These are phyloP conservation scores for Tapirus terrestris DNA, from an alignment of 2,113 vertebrate genomes.

Conservation along the genomic window DNA sequence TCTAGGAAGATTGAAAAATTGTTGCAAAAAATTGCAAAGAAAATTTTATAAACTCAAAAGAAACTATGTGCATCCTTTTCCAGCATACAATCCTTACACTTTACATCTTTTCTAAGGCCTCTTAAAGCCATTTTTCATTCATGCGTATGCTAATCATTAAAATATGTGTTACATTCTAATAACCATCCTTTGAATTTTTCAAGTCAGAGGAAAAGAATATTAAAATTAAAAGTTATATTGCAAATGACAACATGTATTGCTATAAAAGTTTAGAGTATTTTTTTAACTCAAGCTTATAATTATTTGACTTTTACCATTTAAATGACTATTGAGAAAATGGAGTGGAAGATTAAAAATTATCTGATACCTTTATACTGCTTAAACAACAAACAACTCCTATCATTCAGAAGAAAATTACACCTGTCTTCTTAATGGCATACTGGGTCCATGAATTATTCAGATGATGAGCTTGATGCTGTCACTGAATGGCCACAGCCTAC, in stretches of 20 bases:
- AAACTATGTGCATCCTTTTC: background rate
- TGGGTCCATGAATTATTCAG: conserved; percentile 61
- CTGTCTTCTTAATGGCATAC: conserved; percentile 62
- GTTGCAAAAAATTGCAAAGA: background rate
- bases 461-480: background rate
- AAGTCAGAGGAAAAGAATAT: background rate
- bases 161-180: background rate
- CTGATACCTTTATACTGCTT: conserved; percentile 63
- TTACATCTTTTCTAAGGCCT: background rate
- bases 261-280: conserved; percentile 12
- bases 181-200: background rate
- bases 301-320: conserved; percentile 67
- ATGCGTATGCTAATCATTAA: background rate
- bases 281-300: conserved; percentile 67
- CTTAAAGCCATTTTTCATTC: background rate
- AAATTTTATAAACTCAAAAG: background rate
- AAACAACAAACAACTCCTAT: conserved; percentile 68
- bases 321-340: conserved; percentile 62
- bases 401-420: conserved; percentile 66
- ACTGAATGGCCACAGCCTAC: background rate
- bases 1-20: background rate
- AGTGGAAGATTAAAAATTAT: conserved; percentile 68
- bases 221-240: conserved; percentile 48
- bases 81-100: background rate
- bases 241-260: background rate